Percentiles rank a stretch among this genome's conserved stretches.
phyloP scores from a whole-genome alignment of 2,113 vertebrate genomes.

The Carassius carassius region DNA sequence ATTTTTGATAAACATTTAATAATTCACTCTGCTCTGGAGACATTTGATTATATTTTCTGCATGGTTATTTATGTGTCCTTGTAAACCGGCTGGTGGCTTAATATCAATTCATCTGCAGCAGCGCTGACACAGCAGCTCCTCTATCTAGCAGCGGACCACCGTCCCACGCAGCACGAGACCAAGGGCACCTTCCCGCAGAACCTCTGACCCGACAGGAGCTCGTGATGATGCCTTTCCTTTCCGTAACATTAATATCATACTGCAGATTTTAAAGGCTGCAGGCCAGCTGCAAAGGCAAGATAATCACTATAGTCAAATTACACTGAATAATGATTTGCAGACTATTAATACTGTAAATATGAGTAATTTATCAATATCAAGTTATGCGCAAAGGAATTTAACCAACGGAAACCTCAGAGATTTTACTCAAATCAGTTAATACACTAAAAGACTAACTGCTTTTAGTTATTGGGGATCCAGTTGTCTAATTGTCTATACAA shows the following conservation, averaged over 20 bases:
- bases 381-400: background rate
- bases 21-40: background rate
- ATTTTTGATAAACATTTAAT: background rate
- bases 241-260: background rate
- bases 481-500: background rate
- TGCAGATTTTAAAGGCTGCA: background rate
- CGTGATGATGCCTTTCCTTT: background rate
- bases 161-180: background rate
- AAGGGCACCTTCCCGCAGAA: background rate
- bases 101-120: constrained; percentile 39
- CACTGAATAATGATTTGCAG: constrained; percentile 15
- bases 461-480: background rate
- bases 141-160: background rate
- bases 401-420: background rate
- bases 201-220: constrained; percentile 49
- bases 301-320: constrained; percentile 21
- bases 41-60: background rate
- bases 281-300: background rate
- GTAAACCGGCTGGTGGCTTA: background rate
- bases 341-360: constrained; percentile 3
- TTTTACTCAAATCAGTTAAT: background rate
- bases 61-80: constrained; percentile 23
- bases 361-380: constrained; percentile 27
- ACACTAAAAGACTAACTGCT: background rate
- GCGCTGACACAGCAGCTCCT: constrained; percentile 63